Base-by-base conservation (phyloP, 2,113 vertebrate genomes). In the Psophia crepitans region DNA sequence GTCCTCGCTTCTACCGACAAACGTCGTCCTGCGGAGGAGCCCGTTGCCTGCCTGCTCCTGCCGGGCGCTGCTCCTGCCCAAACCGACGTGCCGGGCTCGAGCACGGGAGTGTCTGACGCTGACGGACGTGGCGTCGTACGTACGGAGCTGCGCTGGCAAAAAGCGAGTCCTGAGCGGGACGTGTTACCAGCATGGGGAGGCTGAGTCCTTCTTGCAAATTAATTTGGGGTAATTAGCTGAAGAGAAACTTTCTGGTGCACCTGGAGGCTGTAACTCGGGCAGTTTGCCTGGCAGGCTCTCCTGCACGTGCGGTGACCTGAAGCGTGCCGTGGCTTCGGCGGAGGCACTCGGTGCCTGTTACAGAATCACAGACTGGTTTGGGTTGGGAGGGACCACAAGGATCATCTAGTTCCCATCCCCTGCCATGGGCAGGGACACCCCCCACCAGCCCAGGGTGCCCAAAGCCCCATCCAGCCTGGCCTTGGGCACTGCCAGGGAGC, bases 61-160 rank as follows among this genome's bases (percentile, higher is more conserved):
- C 30, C 46, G n/a, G n/a, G 2, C 1, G 3, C 26, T 17, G 82
- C 53, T 39, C 44, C 28, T 32, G 43, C 30, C 46, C 48, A 37
- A 8, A 9, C 23, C 61, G 11, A 8, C 24, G 8, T 4, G 24
- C 2, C 3, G 7, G 46, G n/a, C 46, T 76, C 44, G 23, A 24
- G 18, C 24, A 12, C 3, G 0, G 1, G 28, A 22, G 37, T 8
- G 2, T 27, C 17, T 8, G 3, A 3, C 1, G 0, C 35, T 35
- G 16, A 1, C 17, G 57, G 10, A 3, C 1, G 0, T 73, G 2
- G 0, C 27, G 27, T 13, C 1, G 23, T 6, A 6, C 5, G 2
- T 2, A 2, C 0, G 0, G 54, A 53, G 3, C 57, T 12, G 1
- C 2, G 0, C 11, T 57, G 60, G 44, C 14, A 23, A 32, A 64